These are phyloP conservation scores for Ochropleura plecta DNA, from an alignment of 2,888 invertebrate species.

Conservation along the genomic window DNA sequence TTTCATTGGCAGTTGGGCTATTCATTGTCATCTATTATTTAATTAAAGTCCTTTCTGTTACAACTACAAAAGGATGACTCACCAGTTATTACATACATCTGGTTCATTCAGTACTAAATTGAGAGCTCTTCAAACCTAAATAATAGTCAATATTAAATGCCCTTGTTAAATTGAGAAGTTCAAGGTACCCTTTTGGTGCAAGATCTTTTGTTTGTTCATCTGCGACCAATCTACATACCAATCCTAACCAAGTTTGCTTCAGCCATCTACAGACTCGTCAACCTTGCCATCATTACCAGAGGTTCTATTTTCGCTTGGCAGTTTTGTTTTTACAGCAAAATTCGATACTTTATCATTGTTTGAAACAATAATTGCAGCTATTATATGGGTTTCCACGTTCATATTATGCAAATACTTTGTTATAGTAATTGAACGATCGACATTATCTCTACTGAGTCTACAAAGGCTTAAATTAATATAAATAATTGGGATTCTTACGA, in stretches of 20 bases:
- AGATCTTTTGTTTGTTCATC: slow-evolving; percentile 60
- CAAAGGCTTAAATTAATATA: slow-evolving; percentile 15
- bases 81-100: neutral
- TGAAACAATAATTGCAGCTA: slow-evolving; percentile 49
- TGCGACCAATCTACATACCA: slow-evolving; percentile 54
- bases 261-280: neutral
- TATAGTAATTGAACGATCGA: slow-evolving; percentile 51
- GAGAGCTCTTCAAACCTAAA: slow-evolving; percentile 53
- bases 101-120: slow-evolving; percentile 39
- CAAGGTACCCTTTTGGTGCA: slow-evolving; percentile 59
- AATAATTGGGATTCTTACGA: slow-evolving; percentile 46
- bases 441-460: slow-evolving; percentile 15
- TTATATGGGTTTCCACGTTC: slow-evolving; percentile 45
- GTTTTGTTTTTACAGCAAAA: neutral
- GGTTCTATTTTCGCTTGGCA: slow-evolving; percentile 25
- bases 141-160: slow-evolving; percentile 57
- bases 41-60: slow-evolving; percentile 34
- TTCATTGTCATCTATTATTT: slow-evolving; percentile 22
- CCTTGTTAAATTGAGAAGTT: slow-evolving; percentile 64
- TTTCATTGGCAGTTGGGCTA: neutral
- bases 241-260: slow-evolving; percentile 25
- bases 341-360: slow-evolving; percentile 20
- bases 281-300: neutral
- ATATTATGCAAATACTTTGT: slow-evolving; percentile 54
- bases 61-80: slow-evolving; percentile 35